These are phyloP conservation scores for Melanostoma scalare DNA, from an alignment of 2,888 invertebrate species.

Conservation along the genomic window DNA sequence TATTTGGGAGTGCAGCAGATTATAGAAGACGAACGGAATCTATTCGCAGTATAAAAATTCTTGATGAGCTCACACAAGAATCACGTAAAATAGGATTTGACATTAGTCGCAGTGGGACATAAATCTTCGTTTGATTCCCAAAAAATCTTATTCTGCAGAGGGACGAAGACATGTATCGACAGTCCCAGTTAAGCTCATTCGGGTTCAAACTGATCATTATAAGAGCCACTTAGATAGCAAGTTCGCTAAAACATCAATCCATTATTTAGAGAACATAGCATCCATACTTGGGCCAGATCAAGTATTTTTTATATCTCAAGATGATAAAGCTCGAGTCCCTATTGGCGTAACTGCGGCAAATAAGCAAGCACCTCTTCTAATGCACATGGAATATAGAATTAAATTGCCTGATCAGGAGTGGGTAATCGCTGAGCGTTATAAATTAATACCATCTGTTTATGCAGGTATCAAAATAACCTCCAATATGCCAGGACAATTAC, in stretches of 20 bases:
- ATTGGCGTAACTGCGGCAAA: conserved; percentile 79
- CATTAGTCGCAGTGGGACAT: conserved; percentile 41
- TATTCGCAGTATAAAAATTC: conserved; percentile 44
- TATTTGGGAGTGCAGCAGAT: conserved; percentile 53
- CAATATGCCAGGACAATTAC: too few species aligned
- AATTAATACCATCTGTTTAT: conserved; percentile 67
- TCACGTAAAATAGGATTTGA: conserved; percentile 43
- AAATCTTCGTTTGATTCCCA: conserved; percentile 38
- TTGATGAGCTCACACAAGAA: too few species aligned
- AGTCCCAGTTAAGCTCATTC: conserved; percentile 29
- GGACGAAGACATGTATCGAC: conserved; percentile 41
- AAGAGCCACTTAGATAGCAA: conserved; percentile 17
- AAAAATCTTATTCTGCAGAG: conserved; percentile 43
- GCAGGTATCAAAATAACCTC: conserved; percentile 53
- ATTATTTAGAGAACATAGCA: conserved; percentile 26
- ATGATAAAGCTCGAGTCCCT: conserved; percentile 78
- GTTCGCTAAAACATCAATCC: conserved; percentile 24
- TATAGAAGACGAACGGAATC: conserved; percentile 24
- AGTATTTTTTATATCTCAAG: conserved; percentile 67
- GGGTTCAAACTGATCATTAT: conserved; percentile 20
- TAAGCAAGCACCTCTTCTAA: conserved; percentile 76
- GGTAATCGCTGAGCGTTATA: conserved; percentile 52
- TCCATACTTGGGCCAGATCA: conserved; percentile 26
- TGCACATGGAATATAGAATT: conserved; percentile 71
- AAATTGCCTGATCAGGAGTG: conserved; percentile 58